These are phyloP conservation scores for Xylocopa sonorina DNA, from an alignment of 1,140 invertebrate species.

Conservation along the genomic window DNA sequence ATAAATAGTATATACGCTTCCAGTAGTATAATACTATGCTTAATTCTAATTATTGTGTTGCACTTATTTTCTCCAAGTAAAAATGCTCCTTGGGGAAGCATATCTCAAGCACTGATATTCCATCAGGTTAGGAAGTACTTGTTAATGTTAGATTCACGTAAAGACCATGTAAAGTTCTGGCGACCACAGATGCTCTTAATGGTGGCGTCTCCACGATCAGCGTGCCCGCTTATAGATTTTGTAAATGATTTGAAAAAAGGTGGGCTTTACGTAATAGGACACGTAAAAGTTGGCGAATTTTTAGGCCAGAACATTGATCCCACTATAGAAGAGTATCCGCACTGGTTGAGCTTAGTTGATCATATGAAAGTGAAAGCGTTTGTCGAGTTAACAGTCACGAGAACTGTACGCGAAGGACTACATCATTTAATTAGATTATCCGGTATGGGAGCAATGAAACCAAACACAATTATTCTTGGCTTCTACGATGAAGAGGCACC, in stretches of 20 bases:
- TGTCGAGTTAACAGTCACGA: conserved; percentile 95
- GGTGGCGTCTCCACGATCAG: conserved; percentile 94
- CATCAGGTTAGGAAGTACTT: conserved; percentile 99
- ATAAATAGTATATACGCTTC: conserved; percentile 96
- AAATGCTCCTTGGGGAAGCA: conserved; percentile 96
- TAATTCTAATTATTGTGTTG: conserved; percentile 92
- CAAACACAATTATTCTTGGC: conserved; percentile 96
- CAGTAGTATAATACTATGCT: conserved; percentile 92
- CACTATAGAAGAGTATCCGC: conserved; percentile 88
- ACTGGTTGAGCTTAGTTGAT: conserved; percentile 94
- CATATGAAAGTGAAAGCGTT: conserved; percentile 98
- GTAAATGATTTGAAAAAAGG: conserved; percentile 99
- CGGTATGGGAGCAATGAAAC: conserved; percentile 99
- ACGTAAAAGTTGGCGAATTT: conserved; percentile 90
- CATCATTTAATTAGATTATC: conserved; percentile 95
- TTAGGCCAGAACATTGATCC: conserved; percentile 85
- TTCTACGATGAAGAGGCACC: conserved; percentile 92
- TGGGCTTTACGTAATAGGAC: conserved; percentile 96
- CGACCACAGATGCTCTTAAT: conserved; percentile 97
- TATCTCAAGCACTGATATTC: conserved; percentile 99
- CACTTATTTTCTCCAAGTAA: conserved; percentile 95
- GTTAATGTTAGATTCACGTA: conserved; percentile 95
- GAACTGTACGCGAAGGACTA: conserved; percentile 92
- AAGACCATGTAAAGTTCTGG: conserved; percentile 99
- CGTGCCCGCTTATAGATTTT: conserved; percentile 96